Conservation (phyloP, 30 jellyfish, hydroid and myxozoan genomes). For the Aurelia coerulea region DNA sequence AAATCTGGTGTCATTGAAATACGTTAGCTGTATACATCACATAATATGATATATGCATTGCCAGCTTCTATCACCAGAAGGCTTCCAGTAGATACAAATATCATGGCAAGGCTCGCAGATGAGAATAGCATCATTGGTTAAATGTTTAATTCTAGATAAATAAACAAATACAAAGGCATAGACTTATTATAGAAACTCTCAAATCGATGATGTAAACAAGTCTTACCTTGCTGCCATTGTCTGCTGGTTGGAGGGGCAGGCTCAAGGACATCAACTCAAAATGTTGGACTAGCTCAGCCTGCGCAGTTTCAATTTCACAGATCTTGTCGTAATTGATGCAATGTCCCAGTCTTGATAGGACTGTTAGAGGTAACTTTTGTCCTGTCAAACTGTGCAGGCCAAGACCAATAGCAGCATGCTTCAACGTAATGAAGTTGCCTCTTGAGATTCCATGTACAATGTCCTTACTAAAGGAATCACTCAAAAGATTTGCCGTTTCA, state of each 20-base stretch:
- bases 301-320: conserved; percentile 58
- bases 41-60: too few species aligned
- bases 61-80: too few species aligned
- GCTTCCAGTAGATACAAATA: too few species aligned
- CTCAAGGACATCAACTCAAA: conserved; percentile 11
- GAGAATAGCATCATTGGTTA: too few species aligned
- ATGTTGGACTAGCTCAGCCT: conserved; percentile 46
- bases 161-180: not conserved
- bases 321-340: conserved; percentile 30
- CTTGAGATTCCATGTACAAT: conserved; percentile 38
- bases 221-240: conserved; percentile 18
- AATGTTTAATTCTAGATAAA: too few species aligned
- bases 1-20: too few species aligned
- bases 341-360: conserved; percentile 46
- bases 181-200: not conserved
- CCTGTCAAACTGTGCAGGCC: conserved; percentile 61
- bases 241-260: conserved; percentile 48
- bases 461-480: conserved; percentile 36
- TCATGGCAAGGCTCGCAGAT: too few species aligned
- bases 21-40: too few species aligned
- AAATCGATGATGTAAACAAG: not conserved
- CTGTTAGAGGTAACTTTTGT: conserved; percentile 41
- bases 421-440: conserved; percentile 37
- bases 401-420: conserved; percentile 41
- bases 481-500: conserved; percentile 11